These are phyloP conservation scores for Tragelaphus imberbis DNA, from an alignment of 2,113 vertebrate species.

Conservation along the genomic window DNA sequence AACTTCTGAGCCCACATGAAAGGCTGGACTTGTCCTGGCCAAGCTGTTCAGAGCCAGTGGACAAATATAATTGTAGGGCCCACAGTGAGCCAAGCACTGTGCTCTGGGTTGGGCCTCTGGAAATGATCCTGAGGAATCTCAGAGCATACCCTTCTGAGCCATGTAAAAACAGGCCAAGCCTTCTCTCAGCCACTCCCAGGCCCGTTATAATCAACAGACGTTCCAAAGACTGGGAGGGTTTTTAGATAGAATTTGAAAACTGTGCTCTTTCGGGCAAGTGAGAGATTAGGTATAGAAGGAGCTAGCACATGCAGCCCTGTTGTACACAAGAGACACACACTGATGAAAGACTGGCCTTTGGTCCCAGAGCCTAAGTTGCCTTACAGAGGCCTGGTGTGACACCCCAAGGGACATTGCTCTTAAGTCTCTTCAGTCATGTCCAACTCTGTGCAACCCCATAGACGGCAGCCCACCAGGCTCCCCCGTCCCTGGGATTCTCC, in stretches of 20 bases:
- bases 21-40: not conserved
- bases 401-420: not conserved
- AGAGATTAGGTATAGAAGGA: not conserved
- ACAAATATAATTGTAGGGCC: not conserved
- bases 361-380: not conserved
- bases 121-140: not conserved
- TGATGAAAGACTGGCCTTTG: not conserved
- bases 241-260: not conserved
- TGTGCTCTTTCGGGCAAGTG: not conserved
- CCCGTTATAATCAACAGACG: not conserved
- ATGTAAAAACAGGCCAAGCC: not conserved
- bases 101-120: not conserved
- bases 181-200: not conserved
- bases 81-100: not conserved
- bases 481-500: too few species aligned
- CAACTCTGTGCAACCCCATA: too few species aligned
- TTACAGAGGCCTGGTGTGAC: not conserved
- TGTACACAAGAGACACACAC: not conserved
- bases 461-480: too few species aligned
- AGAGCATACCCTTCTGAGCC: not conserved
- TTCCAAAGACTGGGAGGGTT: not conserved
- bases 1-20: not conserved
- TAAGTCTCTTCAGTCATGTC: too few species aligned
- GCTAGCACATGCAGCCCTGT: not conserved
- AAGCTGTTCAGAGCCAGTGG: not conserved